A percentile compares a stretch with the other conserved stretches of the same genome.
Conservation (phyloP, 2,113 vertebrate species). For the Nibea albiflora region DNA sequence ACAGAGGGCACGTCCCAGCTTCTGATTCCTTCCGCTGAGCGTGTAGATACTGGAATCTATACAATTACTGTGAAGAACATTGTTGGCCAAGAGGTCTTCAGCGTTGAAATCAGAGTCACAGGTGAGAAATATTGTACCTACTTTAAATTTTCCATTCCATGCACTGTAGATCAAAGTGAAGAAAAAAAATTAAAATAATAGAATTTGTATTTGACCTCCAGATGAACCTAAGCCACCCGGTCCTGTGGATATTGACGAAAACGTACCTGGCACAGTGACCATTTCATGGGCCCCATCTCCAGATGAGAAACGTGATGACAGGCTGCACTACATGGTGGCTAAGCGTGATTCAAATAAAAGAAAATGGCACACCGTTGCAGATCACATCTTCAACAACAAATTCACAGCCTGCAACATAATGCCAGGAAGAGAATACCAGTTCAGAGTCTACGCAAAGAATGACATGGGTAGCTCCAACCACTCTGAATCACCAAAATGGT, state of each 20-base stretch:
- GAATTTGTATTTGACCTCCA: conserved; percentile 59
- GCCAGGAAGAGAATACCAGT: conserved; percentile 90
- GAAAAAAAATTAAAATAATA: neutral
- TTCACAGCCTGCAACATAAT: conserved; percentile 89
- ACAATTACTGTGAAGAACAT: conserved; percentile 83
- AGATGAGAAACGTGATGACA: conserved; percentile 86
- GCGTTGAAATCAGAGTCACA: conserved; percentile 88
- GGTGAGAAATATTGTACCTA: conserved; percentile 78
- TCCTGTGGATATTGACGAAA: conserved; percentile 86
- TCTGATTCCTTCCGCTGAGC: conserved; percentile 86
- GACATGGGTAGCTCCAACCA: conserved; percentile 87
- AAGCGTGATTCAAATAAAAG: conserved; percentile 86
- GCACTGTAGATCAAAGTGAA: neutral
- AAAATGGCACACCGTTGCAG: conserved; percentile 85
- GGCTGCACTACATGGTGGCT: conserved; percentile 88
- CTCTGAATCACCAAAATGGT: conserved; percentile 90
- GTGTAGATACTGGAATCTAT: conserved; percentile 87
- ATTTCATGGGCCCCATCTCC: conserved; percentile 89
- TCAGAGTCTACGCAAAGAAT: conserved; percentile 92
- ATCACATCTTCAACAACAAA: conserved; percentile 90
- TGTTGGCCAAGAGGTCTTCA: conserved; percentile 84
- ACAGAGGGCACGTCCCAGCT: conserved; percentile 86
- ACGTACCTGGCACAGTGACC: conserved; percentile 90
- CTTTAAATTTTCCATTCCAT: neutral
- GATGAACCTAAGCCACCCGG: conserved; percentile 90